Evolutionary conservation across 2,797 vertebrate genomes (phyloP).

Genomic region (Garrulus glandarius): DNA sequence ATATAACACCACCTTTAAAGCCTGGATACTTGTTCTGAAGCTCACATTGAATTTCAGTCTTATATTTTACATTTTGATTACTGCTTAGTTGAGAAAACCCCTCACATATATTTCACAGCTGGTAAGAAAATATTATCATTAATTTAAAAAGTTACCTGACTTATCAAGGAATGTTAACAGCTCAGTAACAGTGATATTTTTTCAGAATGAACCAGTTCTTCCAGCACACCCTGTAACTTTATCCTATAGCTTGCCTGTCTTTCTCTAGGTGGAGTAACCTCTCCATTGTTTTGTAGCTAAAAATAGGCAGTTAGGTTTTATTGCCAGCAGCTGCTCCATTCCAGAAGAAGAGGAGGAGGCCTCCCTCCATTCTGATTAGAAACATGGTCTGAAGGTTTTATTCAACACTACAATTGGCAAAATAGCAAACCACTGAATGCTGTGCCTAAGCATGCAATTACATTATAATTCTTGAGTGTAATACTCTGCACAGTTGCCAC

Average conservation of each 20-base stretch:
- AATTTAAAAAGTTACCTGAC: neutral
- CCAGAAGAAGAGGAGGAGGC: neutral
- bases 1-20: neutral
- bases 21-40: neutral
- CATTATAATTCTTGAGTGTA: neutral
- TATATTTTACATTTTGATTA: neutral
- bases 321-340: constrained; percentile 12
- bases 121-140: neutral
- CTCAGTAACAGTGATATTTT: neutral
- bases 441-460: neutral
- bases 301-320: neutral
- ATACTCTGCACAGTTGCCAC: neutral
- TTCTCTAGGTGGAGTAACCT: neutral
- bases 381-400: neutral
- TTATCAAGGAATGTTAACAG: neutral
- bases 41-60: neutral
- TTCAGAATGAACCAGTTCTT: neutral
- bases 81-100: neutral
- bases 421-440: neutral
- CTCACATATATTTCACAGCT: neutral
- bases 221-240: neutral
- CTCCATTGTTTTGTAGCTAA: neutral
- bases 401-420: neutral
- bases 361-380: constrained; percentile 21
- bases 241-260: neutral